Evolutionary conservation across 2,797 vertebrate species (phyloP).

Genomic region (Valencia hispanica): DNA sequence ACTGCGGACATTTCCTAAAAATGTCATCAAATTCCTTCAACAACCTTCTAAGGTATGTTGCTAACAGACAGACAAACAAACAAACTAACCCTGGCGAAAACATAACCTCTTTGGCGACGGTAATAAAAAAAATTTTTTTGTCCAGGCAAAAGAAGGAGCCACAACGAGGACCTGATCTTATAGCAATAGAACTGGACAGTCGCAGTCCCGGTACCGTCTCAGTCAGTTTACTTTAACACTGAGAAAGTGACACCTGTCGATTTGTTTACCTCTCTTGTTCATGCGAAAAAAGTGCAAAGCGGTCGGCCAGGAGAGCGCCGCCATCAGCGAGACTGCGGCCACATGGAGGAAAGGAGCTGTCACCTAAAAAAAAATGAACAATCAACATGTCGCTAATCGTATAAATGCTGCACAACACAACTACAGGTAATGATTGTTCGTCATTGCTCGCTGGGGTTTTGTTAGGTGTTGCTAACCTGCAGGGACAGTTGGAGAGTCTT

Average conservation of each 20-base stretch:
- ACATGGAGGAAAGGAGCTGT: slow-evolving; percentile 91
- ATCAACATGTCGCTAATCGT: not conserved
- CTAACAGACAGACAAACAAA: too few species aligned
- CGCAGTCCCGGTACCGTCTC: too few species aligned
- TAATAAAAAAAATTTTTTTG: too few species aligned
- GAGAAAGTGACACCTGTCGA: not conserved
- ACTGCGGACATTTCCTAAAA: too few species aligned
- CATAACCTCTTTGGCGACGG: too few species aligned
- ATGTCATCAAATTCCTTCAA: too few species aligned
- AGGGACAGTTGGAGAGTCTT: slow-evolving; percentile 86
- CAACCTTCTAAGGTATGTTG: too few species aligned
- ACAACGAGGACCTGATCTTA: too few species aligned
- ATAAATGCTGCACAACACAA: not conserved
- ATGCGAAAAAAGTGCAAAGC: slow-evolving; percentile 86
- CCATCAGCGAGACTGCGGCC: slow-evolving; percentile 84
- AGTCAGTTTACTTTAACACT: not conserved
- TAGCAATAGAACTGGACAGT: too few species aligned
- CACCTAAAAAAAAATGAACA: slow-evolving; percentile 74
- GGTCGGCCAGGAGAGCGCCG: slow-evolving; percentile 88
- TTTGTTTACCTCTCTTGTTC: slow-evolving; percentile 82
- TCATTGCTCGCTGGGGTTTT: not conserved
- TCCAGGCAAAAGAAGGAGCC: too few species aligned
- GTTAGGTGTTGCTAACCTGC: slow-evolving; percentile 78
- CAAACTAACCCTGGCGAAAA: too few species aligned
- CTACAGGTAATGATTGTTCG: too few species aligned